Evolutionary conservation across 2,888 invertebrate genomes (phyloP), one percentile per base, ranked within the genome.

Genomic region (Stenotaenia linearis): DNA sequence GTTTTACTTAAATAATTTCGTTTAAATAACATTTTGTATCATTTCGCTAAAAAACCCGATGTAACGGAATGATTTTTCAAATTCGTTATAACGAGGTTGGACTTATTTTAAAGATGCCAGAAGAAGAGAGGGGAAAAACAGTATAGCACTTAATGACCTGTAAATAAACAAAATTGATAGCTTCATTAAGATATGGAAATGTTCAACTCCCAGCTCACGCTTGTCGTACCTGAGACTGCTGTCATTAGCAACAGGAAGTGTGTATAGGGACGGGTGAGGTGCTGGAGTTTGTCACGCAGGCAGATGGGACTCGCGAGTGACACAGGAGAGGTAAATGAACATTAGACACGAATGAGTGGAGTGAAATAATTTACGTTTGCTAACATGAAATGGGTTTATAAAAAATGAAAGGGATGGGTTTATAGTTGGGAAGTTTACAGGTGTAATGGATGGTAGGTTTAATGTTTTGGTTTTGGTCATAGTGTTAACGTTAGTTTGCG

Each of bases 151-250:
- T 69, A 69, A 28, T 69, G 69, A 69, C 69, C 25, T 69, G 69
- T 69, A 69, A 28, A 69, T 69, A 69, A 69, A 69, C 69, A 69
- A 69, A 69, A 69, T 69, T 69, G 69, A 69, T 69, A 69, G 69
- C 69, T 69, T 69, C 69, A 69, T 69, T 69, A 69, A 69, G 69
- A 69, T 69, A 69, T 69, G 69, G 28, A 69, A 69, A 69, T 69
- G 69, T 69, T 69, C 69, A 69, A 25, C 69, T 23, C 25, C 69
- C 69, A 10, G 10, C 4, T 9, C 25, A 23, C 6, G 28, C 69
- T 28, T 25, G 69, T 28, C 69, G 69, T 69, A 69, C 69, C 69
- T 69, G 69, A 69, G 69, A 69, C 69, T 23, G 69, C 25, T 69
- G 69, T 69, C 69, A 69, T 69, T 69, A 69, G 69, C 69, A 69